Base-by-base conservation (phyloP, 2,113 vertebrate species). In the Uria lomvia region DNA sequence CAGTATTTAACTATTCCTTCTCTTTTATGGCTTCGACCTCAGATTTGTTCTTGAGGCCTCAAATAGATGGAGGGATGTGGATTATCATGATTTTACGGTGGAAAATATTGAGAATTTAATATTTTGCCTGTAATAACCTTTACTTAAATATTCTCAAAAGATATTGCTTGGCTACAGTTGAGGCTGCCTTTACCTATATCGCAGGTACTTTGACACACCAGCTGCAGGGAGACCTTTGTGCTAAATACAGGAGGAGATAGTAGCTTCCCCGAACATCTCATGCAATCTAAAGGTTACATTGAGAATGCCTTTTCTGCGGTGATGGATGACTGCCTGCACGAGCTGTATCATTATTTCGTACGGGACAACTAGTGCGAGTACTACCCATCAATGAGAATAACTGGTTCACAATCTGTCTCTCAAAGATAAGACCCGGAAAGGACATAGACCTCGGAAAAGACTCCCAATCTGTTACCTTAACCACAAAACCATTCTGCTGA, bases 341-440 rank as follows among this genome's bases (percentile, higher is more conserved):
- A 94, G 86, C 83, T 40, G 84, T 36, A 90, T 85, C 81, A 36
- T 95, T 95, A 88, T 88, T 95, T 90, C 15, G 71, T 66, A 12
- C 18, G 85, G 87, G 87, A 71, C 91, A 79, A 47, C 71, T 20
- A 12, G 63, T 47, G 62, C 52, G 9, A 94, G 71, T 53, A 32
- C 43, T 73, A 2, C 84, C 81, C 84, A 40, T 92, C 89, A 92
- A 7, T 70, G 90, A 91, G 74, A 85, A 72, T 86, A 92, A 96
- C 90, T 88, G 63, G 32, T 62, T 92, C 75, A 34, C 42, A 68
- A 94, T 88, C 96, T 96, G 82, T 91, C 72, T 90, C 75, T 95
- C 78, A 91, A 89, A 93, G 95, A 96, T 94, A 96, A 96, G 85
- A 59, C 90, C 76, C 9, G 2, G n/a, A 92, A 96, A 94, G 88